phyloP scores from a whole-genome alignment of 1,140 invertebrate species.

The Drosophila busckii region DNA sequence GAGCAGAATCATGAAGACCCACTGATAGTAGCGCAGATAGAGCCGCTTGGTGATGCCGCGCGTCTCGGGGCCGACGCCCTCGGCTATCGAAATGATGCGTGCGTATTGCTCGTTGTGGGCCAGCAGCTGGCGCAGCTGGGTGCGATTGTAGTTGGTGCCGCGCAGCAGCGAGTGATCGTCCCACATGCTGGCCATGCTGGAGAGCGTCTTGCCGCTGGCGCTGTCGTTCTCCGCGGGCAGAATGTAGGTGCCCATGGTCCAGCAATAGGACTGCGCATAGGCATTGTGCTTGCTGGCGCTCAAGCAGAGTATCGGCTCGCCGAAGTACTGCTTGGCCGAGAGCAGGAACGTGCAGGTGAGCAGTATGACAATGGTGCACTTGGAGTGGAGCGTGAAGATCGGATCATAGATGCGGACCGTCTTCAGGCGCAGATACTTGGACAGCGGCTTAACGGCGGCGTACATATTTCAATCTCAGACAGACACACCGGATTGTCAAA shows the following conservation, averaged over 20 bases:
- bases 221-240: conserved; percentile 21
- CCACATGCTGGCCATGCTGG: not conserved
- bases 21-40: conserved; percentile 92
- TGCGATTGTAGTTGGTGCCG: conserved; percentile 17
- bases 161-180: not conserved
- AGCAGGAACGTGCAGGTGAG: conserved; percentile 83
- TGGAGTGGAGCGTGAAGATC: conserved; percentile 85
- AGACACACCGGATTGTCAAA: no score
- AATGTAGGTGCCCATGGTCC: conserved; percentile 88
- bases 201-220: not conserved
- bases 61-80: conserved; percentile 53
- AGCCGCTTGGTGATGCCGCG: conserved; percentile 81
- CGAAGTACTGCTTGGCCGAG: conserved; percentile 85
- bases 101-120: conserved; percentile 48
- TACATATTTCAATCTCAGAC: conserved; percentile 50
- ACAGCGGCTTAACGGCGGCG: conserved; percentile 54
- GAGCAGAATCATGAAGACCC: conserved; percentile 90
- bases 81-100: conserved; percentile 49
- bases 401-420: conserved; percentile 83
- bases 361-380: conserved; percentile 84
- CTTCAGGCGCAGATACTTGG: conserved; percentile 81
- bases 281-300: conserved; percentile 80
- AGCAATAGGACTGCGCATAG: conserved; percentile 86
- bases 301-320: conserved; percentile 85
- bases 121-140: conserved; percentile 44